Conservation (phyloP, 1,140 invertebrate species). For the Heliconius hewitsoni region DNA sequence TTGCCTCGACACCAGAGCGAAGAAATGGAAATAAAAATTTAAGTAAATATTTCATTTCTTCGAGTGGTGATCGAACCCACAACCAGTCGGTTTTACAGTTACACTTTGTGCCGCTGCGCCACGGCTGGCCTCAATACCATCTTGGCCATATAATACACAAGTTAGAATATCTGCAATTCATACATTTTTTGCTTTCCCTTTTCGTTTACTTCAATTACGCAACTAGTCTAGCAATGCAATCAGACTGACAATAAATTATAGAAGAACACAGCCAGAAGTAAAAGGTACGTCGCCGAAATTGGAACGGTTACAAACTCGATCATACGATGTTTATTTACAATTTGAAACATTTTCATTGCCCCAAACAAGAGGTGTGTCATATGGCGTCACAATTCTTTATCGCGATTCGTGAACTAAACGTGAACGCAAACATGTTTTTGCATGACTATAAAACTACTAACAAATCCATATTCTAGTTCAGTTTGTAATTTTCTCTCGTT, state of each 20-base stretch:
- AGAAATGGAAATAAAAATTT: too few relatives aligned
- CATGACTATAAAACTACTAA: slow-evolving; percentile 56
- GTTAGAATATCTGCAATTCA: not conserved
- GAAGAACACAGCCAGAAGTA: slow-evolving; percentile 9
- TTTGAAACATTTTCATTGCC: slow-evolving; percentile 54
- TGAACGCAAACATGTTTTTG: slow-evolving; percentile 67
- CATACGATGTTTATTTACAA: slow-evolving; percentile 74
- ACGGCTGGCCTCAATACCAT: too few relatives aligned
- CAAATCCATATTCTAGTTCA: slow-evolving; percentile 35
- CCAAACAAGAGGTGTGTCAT: slow-evolving; percentile 61
- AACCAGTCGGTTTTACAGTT: too few relatives aligned
- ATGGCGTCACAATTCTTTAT: slow-evolving; percentile 41
- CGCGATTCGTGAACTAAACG: slow-evolving; percentile 37
- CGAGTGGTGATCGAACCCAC: too few relatives aligned
- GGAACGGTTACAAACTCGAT: slow-evolving; percentile 61
- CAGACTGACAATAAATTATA: slow-evolving; percentile 14
- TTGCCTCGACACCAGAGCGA: too few relatives aligned
- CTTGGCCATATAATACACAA: not conserved
- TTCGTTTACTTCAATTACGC: slow-evolving; percentile 11
- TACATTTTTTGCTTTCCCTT: not conserved
- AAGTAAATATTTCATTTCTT: too few relatives aligned
- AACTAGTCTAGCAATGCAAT: not conserved
- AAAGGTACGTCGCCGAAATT: slow-evolving; percentile 37
- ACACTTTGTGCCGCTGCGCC: too few relatives aligned
- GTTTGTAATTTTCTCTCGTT: slow-evolving; percentile 43